Evolutionary conservation across 1,140 invertebrate species (phyloP).

Genomic region (Solen grandis): DNA sequence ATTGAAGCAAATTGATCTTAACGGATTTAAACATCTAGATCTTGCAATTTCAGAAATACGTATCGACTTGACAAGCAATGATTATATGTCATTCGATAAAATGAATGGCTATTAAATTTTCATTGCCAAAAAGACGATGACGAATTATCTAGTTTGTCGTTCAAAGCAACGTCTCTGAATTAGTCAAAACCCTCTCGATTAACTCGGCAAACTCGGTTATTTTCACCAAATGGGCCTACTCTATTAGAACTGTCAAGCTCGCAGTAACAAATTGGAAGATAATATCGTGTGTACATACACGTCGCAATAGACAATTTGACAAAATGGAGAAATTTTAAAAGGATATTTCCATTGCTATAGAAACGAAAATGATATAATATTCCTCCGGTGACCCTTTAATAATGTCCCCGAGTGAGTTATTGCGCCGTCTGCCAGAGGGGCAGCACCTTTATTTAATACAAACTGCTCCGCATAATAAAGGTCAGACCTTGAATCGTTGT

Average conservation of each 20-base stretch:
- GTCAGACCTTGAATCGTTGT: too few species aligned
- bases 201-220: slow-evolving; percentile 47
- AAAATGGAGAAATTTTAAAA: slow-evolving; percentile 58
- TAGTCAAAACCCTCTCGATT: slow-evolving; percentile 53
- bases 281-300: slow-evolving; percentile 49
- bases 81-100: too few species aligned
- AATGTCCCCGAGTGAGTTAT: slow-evolving; percentile 45
- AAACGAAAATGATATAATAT: slow-evolving; percentile 57
- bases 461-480: too few species aligned
- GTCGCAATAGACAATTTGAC: slow-evolving; percentile 55
- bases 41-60: too few species aligned
- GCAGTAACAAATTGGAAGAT: slow-evolving; percentile 51
- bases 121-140: slow-evolving; percentile 10
- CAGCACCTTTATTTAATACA: too few species aligned
- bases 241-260: slow-evolving; percentile 50
- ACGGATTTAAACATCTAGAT: too few species aligned
- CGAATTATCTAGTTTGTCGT: slow-evolving; percentile 48
- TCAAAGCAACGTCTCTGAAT: slow-evolving; percentile 51
- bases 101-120: slow-evolving; percentile 49
- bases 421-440: slow-evolving; percentile 17
- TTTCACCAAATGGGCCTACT: slow-evolving; percentile 45
- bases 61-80: too few species aligned
- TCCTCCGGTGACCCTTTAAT: slow-evolving; percentile 47
- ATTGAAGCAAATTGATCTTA: too few species aligned
- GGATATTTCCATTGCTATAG: slow-evolving; percentile 53